Evolutionary conservation across 2,888 invertebrate genomes (phyloP).

Genomic region (Acanthosepion esculentum): DNA sequence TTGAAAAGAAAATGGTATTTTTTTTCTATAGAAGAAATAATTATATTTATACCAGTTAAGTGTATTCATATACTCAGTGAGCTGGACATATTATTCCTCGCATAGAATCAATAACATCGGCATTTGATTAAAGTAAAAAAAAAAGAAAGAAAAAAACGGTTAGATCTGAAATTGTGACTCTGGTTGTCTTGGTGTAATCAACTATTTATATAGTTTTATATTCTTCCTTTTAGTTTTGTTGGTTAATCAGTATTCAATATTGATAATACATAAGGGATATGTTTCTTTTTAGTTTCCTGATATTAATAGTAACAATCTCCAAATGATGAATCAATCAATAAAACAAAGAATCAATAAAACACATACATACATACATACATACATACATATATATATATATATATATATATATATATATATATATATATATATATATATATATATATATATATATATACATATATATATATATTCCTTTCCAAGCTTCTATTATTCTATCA

Average conservation of each 20-base stretch:
- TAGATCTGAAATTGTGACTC: not conserved
- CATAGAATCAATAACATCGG: not conserved
- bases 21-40: not conserved
- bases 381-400: not conserved
- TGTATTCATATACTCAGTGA: not conserved
- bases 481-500: not conserved
- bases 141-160: not conserved
- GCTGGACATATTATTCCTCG: slow-evolving; percentile 15
- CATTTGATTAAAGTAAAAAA: not conserved
- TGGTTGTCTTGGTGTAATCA: not conserved
- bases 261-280: not conserved
- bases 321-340: not conserved
- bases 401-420: too few species aligned
- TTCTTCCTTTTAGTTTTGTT: too few species aligned
- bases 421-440: too few species aligned
- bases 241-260: not conserved
- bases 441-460: too few species aligned
- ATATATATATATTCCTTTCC: not conserved
- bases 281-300: not conserved
- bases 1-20: not conserved
- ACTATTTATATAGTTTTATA: not conserved
- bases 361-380: not conserved
- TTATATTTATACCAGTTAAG: slow-evolving; percentile 2
- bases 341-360: not conserved
- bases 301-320: not conserved